Base-by-base conservation (phyloP, 1,140 invertebrate genomes). In the Drosophila nikananu region DNA sequence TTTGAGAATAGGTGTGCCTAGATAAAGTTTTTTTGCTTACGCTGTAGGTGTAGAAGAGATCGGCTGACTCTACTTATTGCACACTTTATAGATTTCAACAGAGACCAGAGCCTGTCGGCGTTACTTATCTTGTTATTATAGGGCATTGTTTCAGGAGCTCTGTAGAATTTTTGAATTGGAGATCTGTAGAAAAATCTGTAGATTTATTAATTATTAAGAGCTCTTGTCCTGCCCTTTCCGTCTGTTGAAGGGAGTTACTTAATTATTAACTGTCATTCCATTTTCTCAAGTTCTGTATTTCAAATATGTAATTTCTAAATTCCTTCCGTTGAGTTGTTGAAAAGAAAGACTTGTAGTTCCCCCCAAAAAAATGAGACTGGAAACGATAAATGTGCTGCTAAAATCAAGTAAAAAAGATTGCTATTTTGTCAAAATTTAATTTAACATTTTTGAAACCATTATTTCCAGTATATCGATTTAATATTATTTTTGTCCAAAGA, bases 401-500 rank as follows among this genome's bases (percentile, higher is more conserved):
- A 32, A 32, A 35, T 54, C 27, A 21, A 35, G 12, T 21, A 54
- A 15, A 4, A 15, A 3, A 9, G 7, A 17, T 55, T 23, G 52
- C 21, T 35, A 21, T 21, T 52, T 30, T 19, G 5, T 1, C 10
- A 23, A 48, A 48, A 48, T 32, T 32, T 6, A 30, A 30, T 30
- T 30, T 30, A 30, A 30, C 5, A 21, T 7, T 15, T 48, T 23
- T 15, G 6, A 23, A 23, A 21, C 48, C 63, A 77, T 64, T 23
- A 35, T 37, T 21, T 17, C 30, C n/a, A 17, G 4, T 39, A 39
- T 57, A 35, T 60, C 15, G 19, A 37, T 65, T 37, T 67, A 48
- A 30, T 10, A n/a, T 32, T 10, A 1, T 32, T 4, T 30, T 55
- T 61, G 63, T 67, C 46, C 60, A 64, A 41, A 64, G 8, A 63